Evolutionary conservation across 2,888 invertebrate species (phyloP), one percentile per base, ranked within the genome.

Genomic region (Scelioninae gen. 2): DNA sequence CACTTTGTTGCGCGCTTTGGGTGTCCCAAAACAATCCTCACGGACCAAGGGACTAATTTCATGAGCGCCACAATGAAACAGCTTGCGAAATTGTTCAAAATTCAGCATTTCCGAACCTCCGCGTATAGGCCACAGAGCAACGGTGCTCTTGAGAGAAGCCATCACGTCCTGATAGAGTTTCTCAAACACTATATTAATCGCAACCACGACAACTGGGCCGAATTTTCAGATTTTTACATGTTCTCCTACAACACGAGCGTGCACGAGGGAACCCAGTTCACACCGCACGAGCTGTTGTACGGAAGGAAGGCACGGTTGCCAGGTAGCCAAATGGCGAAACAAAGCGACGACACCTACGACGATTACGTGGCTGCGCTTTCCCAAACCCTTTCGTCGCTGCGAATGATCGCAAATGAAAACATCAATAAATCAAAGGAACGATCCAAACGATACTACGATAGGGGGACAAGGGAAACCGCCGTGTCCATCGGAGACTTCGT

Each of bases 121-220:
- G 18, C 43, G 1, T 43, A 19, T 19, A 2, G 19, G 2, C 43
- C 43, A 3, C 43, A 43, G 19, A 43, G 43, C 19, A 43, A 43
- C n/a, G 43, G 43, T 2, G 19, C 10, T 43, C 19, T 43, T 6
- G 43, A 43, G 18, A 16, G 43, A 19, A 19, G 18, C n/a, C 43
- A 43, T n/a, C 6, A 9, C 10, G 43, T 43, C 10, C 11, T 43
- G 11, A 19, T 43, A 1, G 43, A 43, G 2, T 43, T 18, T 19
- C 18, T 43, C 3, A 43, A 43, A 18, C 43, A 43, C 18, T 43
- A 19, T 10, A 11, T 43, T 2, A 6, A 43, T 10, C 2, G 18
- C 1, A 16, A 16, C 10, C 9, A 18, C 2, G 1, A 2, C 2
- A 43, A 43, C 18, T 43, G 43, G 43, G 10, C 9, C 9, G 43